phyloP scores from a whole-genome alignment of 1,140 invertebrate species.

The Diachasma alloeum region DNA sequence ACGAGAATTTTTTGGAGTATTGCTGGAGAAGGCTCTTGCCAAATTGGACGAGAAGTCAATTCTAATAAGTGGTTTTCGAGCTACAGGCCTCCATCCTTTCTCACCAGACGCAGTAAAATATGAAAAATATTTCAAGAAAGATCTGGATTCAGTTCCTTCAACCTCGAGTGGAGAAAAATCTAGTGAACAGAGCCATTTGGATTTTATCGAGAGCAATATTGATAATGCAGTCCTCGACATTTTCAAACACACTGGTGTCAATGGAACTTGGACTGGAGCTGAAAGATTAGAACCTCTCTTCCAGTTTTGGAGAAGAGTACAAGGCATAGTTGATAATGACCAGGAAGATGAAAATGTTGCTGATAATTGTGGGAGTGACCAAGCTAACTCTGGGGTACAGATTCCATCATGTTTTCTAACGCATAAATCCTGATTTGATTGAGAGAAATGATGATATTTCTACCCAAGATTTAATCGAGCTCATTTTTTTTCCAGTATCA shows the following conservation, averaged over 20 bases:
- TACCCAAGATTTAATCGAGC: background rate
- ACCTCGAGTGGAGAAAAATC: background rate
- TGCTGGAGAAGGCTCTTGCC: conserved; percentile 36
- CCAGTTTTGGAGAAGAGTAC: background rate
- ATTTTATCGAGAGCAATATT: background rate
- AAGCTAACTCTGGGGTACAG: background rate
- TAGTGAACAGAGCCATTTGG: background rate
- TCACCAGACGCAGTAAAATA: conserved; percentile 23
- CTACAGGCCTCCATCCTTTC: conserved; percentile 40
- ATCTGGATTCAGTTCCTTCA: background rate
- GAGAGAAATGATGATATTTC: background rate
- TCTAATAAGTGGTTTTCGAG: conserved; percentile 41
- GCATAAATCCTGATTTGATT: no score
- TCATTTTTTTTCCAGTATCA: no score
- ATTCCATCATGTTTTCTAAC: background rate
- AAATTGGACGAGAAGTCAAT: conserved; percentile 24
- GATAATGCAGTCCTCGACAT: background rate
- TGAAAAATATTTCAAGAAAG: conserved; percentile 19
- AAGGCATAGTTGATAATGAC: background rate
- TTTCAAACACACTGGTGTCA: background rate
- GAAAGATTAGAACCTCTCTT: background rate
- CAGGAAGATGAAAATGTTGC: background rate
- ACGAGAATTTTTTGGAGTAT: conserved; percentile 32
- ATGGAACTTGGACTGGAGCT: background rate
- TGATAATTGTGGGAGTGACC: background rate